Evolutionary conservation across 2,888 invertebrate genomes (phyloP), one percentile per base, ranked within the genome.

Genomic region (Scaptomyza polygonia): DNA sequence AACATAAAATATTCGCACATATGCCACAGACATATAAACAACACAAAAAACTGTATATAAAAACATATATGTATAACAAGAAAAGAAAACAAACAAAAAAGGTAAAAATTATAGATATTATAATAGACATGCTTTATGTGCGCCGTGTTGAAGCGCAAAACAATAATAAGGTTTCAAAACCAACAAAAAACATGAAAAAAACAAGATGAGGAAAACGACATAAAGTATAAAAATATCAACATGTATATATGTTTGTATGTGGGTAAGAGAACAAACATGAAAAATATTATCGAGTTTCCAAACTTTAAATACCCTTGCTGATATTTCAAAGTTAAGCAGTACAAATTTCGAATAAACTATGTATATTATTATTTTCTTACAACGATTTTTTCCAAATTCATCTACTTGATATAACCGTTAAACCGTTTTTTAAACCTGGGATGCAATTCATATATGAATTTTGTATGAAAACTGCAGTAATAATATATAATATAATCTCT

Each of bases 51-150:
- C 1, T 11, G 12, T 5, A 42, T n/a, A 54, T 27, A 51, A 42
- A 49, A 51, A 21, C 18, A 36, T 9, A 34, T 54, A 56, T 43
- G 3, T 16, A 9, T 18, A 18, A 16, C 18, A 12, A 12, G 32
- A n/a, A n/a, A 48, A 29, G 14, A 45, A 48, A n/a, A 48, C n/a
- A 30, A 30, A 32, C 18, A n/a, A 21, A 64, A 75, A 56, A 30
- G 21, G 32, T 18, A 21, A 64, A 75, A 58, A 40, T 62, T 40
- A 65, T 72, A 76, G 65, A 72, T 72, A 72, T 76, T 71, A 77
- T 69, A 77, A 77, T 73, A 77, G 68, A 71, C 71, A 79, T 58
- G 68, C 72, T 68, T 68, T 66, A 71, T 68, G 72, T 70, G 43
- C 59, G 57, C 40, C 54, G 45, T 58, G 67, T 66, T 72, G 72